A percentile compares a stretch with the other conserved stretches of the same genome.
Evolutionary conservation across 2,888 invertebrate genomes (phyloP).

Genomic region (Antheraea yamamai): DNA sequence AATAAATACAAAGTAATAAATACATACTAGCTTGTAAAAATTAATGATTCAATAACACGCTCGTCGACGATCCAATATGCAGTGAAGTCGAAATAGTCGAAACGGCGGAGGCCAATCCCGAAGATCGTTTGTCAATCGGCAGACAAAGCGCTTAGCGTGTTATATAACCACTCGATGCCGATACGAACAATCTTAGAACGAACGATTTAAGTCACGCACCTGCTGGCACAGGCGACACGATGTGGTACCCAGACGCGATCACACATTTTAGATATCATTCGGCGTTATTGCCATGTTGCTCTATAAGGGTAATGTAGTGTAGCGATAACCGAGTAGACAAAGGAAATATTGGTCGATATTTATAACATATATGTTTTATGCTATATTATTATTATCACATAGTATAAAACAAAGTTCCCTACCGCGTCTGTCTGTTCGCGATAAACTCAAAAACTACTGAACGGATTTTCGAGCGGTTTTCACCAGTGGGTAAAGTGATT

Average conservation of each 20-base stretch:
- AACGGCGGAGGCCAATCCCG: slow-evolving; percentile 55
- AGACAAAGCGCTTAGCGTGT: slow-evolving; percentile 66
- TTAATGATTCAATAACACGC: slow-evolving; percentile 36
- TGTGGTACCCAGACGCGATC: slow-evolving; percentile 44
- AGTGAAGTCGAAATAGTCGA: slow-evolving; percentile 45
- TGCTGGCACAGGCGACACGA: slow-evolving; percentile 41
- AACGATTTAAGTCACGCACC: slow-evolving; percentile 65
- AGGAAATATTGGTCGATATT: slow-evolving; percentile 26
- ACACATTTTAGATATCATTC: slow-evolving; percentile 36
- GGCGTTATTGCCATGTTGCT: slow-evolving; percentile 27
- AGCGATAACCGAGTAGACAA: slow-evolving; percentile 45
- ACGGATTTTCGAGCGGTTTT: no score
- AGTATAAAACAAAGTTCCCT: no score
- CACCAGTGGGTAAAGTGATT: no score
- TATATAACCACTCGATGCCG: slow-evolving; percentile 63
- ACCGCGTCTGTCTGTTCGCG: no score
- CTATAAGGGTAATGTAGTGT: slow-evolving; percentile 51
- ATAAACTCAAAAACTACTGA: no score
- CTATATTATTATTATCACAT: no score
- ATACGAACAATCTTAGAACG: slow-evolving; percentile 56
- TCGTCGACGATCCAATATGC: slow-evolving; percentile 35
- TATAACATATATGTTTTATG: background rate
- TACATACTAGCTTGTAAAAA: slow-evolving; percentile 25
- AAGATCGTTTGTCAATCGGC: slow-evolving; percentile 60
- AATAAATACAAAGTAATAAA: no score